These are phyloP conservation scores for Oscheius sp. DNA, from an alignment of 2,888 invertebrate genomes.

Conservation along the genomic window DNA sequence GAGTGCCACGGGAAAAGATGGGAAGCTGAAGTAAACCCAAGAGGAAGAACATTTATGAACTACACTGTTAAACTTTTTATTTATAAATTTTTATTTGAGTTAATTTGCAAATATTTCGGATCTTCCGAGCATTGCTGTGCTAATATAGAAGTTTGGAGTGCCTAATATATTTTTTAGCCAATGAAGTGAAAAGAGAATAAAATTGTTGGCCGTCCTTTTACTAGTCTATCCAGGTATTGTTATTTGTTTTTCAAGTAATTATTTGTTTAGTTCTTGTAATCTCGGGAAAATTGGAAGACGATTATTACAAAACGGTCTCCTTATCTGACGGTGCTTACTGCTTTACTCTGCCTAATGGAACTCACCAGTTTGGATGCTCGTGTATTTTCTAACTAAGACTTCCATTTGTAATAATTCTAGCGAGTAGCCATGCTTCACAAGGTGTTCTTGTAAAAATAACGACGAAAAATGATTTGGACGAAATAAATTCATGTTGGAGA, in stretches of 20 bases:
- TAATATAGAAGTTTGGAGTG: neutral
- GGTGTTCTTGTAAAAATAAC: constrained; percentile 52
- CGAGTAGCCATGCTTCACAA: constrained; percentile 52
- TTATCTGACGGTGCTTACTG: constrained; percentile 74
- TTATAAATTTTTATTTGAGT: neutral
- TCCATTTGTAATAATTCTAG: neutral
- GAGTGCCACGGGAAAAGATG: no score
- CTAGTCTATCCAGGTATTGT: no score
- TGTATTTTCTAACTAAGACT: constrained; percentile 83
- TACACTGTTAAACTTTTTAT: no score
- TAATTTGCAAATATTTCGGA: no score
- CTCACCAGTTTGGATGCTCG: constrained; percentile 92
- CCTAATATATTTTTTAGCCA: no score
- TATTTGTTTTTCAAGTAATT: no score
- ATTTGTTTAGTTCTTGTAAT: no score
- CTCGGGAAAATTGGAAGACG: constrained; percentile 4
- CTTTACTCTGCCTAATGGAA: constrained; percentile 89
- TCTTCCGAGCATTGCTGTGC: neutral
- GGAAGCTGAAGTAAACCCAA: no score
- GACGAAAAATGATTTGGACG: constrained; percentile 35
- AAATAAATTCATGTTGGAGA: constrained; percentile 30
- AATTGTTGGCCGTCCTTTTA: no score
- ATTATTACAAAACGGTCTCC: constrained; percentile 2
- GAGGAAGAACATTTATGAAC: no score
- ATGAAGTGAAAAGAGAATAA: no score